These are phyloP conservation scores for Hyalella azteca DNA, from an alignment of 2,888 invertebrate species.

Conservation along the genomic window DNA sequence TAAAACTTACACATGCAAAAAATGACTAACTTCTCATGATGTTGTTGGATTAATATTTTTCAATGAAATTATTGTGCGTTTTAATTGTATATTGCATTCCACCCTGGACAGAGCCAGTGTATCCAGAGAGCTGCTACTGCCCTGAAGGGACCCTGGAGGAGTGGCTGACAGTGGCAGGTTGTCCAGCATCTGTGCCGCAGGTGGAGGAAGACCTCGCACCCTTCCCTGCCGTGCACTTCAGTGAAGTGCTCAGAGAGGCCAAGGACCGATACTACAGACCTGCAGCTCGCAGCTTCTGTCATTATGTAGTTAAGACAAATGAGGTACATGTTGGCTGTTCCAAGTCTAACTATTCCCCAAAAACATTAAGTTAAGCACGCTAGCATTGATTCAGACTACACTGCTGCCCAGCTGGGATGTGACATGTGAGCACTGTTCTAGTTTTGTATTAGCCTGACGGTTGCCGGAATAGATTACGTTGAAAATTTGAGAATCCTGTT, in stretches of 20 bases:
- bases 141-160: slow-evolving; percentile 70
- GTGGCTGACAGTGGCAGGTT: slow-evolving; percentile 74
- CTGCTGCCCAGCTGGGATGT: no score
- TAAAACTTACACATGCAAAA: no score
- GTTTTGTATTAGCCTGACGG: no score
- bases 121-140: slow-evolving; percentile 85
- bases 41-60: no score
- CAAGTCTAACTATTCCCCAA: no score
- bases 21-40: no score
- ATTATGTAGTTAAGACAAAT: slow-evolving; percentile 85
- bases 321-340: no score
- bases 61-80: neutral
- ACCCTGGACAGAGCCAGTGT: slow-evolving; percentile 69
- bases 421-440: no score
- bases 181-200: slow-evolving; percentile 69
- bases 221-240: slow-evolving; percentile 76
- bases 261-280: slow-evolving; percentile 77
- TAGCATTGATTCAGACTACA: no score
- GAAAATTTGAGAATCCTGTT: no score
- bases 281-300: slow-evolving; percentile 84
- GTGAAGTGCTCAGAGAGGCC: slow-evolving; percentile 70
- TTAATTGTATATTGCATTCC: neutral
- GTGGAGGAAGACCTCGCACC: slow-evolving; percentile 74
- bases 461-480: no score
- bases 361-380: no score